A percentile compares a stretch with the other conserved stretches of the same genome.
Conservation (phyloP, 2,113 vertebrate species). For the Shinisaurus crocodilurus region DNA sequence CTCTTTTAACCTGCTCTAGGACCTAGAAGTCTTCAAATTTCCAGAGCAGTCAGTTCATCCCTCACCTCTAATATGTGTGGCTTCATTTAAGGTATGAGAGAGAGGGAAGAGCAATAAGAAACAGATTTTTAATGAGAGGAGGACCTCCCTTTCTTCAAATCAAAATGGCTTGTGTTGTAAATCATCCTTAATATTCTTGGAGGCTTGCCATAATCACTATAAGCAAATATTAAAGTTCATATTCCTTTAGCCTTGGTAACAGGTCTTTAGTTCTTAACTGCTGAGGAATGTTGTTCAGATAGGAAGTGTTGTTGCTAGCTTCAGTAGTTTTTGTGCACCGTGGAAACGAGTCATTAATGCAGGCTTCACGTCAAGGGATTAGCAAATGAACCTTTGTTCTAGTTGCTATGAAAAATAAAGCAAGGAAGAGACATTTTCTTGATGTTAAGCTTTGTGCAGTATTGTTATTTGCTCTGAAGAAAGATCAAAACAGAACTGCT, state of each 20-base stretch:
- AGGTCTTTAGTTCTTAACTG: constrained; percentile 61
- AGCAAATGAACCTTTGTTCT: constrained; percentile 38
- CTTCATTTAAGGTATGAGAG: not conserved
- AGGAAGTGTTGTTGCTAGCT: constrained; percentile 57
- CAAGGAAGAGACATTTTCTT: constrained; percentile 53
- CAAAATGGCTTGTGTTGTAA: constrained; percentile 66
- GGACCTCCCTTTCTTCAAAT: constrained; percentile 67
- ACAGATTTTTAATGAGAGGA: constrained; percentile 65
- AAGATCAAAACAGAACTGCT: constrained; percentile 47
- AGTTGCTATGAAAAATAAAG: constrained; percentile 50
- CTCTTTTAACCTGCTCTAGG: not conserved
- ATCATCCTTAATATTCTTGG: constrained; percentile 74
- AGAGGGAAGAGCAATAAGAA: constrained; percentile 55
- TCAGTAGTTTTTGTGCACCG: constrained; percentile 32
- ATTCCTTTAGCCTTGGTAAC: constrained; percentile 65
- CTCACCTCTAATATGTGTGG: constrained; percentile 6
- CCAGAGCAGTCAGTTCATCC: not conserved
- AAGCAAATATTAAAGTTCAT: constrained; percentile 75
- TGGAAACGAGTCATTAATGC: constrained; percentile 68
- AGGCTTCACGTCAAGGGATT: constrained; percentile 24
- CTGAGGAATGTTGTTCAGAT: constrained; percentile 55
- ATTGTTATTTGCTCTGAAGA: constrained; percentile 65
- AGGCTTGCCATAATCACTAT: constrained; percentile 70
- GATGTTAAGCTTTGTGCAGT: constrained; percentile 46
- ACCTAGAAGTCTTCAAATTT: constrained; percentile 10